A percentile compares a stretch with the other conserved stretches of the same genome.
phyloP scores from a whole-genome alignment of 2,888 invertebrate genomes.

The Stenurella melanura region DNA sequence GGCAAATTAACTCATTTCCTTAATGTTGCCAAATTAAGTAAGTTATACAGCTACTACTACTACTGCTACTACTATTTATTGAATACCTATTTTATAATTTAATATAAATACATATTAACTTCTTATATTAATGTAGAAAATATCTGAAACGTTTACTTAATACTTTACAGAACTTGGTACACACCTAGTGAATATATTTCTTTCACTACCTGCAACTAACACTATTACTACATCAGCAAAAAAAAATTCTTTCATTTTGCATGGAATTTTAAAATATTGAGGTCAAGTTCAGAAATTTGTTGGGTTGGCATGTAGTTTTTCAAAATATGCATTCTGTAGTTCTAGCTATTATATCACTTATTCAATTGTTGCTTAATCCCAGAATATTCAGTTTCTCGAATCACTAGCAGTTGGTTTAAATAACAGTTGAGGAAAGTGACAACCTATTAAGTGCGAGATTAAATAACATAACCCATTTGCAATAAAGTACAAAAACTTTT shows the following conservation, averaged over 20 bases:
- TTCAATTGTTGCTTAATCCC: not conserved
- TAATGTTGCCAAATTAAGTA: too few relatives aligned
- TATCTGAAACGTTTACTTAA: not conserved
- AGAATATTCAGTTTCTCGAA: too few relatives aligned
- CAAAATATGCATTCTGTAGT: not conserved
- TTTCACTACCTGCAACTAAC: not conserved
- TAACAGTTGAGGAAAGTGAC: not conserved
- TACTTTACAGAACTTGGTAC: not conserved
- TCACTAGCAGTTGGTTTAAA: not conserved
- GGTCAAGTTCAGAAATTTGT: not conserved
- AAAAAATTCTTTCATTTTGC: not conserved
- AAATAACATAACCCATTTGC: not conserved
- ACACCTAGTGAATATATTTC: not conserved
- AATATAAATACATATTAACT: too few relatives aligned
- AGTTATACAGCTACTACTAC: too few relatives aligned
- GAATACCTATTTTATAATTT: too few relatives aligned
- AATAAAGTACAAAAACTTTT: not conserved
- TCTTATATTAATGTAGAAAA: not conserved
- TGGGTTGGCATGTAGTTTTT: not conserved
- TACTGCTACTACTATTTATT: too few relatives aligned
- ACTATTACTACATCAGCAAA: not conserved
- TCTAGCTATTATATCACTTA: not conserved
- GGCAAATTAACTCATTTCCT: too few relatives aligned
- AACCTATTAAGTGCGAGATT: not conserved
- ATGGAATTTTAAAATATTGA: not conserved